Evolutionary conservation across 2,113 vertebrate genomes (phyloP).

Genomic region (Carassius auratus): DNA sequence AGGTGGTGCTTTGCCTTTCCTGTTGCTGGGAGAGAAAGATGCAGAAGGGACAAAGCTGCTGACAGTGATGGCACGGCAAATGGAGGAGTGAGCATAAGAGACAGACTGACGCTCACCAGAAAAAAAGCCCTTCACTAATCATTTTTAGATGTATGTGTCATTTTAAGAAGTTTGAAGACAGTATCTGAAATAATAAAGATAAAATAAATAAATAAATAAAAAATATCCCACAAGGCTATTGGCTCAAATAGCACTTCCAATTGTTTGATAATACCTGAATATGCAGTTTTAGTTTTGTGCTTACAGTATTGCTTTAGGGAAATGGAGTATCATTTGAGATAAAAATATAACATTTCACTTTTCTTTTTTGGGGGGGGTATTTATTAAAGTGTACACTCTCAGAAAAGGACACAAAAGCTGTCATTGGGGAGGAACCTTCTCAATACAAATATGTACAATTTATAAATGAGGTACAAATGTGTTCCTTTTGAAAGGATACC

Average conservation of each 20-base stretch:
- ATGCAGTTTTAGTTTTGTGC: background rate
- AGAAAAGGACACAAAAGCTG: too few relatives aligned
- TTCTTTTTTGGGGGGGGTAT: too few relatives aligned
- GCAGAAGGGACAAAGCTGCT: slow-evolving; percentile 8
- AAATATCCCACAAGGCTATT: background rate
- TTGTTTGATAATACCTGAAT: background rate
- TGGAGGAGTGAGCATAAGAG: background rate
- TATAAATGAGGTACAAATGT: too few relatives aligned
- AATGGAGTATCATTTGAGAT: background rate
- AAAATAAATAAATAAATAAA: background rate
- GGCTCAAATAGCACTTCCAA: background rate
- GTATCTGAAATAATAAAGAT: background rate
- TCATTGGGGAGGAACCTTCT: too few relatives aligned
- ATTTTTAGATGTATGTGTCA: background rate
- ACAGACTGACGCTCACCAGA: background rate
- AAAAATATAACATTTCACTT: too few relatives aligned
- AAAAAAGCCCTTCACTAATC: background rate
- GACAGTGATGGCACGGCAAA: slow-evolving; percentile 27
- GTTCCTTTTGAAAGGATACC: background rate
- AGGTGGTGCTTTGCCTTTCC: slow-evolving; percentile 23
- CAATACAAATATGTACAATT: too few relatives aligned
- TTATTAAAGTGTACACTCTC: background rate
- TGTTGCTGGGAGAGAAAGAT: slow-evolving; percentile 5
- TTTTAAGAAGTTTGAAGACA: background rate
- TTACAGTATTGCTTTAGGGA: background rate